phyloP scores from a whole-genome alignment of 2,888 invertebrate genomes.

The Macrophya annulata region DNA sequence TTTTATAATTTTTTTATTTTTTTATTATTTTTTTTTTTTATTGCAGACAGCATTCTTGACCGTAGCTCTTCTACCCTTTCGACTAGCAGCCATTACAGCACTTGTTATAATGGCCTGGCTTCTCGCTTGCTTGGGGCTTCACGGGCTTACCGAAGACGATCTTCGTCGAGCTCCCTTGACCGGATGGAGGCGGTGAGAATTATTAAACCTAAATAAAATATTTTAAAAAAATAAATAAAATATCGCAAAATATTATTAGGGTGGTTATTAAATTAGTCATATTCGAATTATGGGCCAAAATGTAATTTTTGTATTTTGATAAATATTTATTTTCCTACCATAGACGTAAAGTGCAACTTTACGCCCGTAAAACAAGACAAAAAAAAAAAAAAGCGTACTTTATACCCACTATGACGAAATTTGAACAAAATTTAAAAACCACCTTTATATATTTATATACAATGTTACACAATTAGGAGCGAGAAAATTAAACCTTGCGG shows the following conservation, averaged over 20 bases:
- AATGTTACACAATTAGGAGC: not conserved
- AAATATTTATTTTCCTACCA: too few species aligned
- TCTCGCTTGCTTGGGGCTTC: slow-evolving; percentile 91
- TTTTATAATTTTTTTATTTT: not conserved
- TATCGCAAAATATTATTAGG: too few species aligned
- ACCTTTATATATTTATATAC: too few species aligned
- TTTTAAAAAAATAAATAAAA: not conserved
- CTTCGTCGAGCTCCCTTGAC: slow-evolving; percentile 88
- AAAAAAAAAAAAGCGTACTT: too few species aligned
- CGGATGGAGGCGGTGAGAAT: slow-evolving; percentile 93
- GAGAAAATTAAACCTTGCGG: not conserved
- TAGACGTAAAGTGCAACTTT: too few species aligned
- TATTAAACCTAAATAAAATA: not conserved
- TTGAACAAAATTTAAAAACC: too few species aligned
- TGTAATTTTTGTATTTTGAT: too few species aligned
- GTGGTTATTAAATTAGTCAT: too few species aligned
- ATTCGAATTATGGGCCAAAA: too few species aligned
- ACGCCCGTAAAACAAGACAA: too few species aligned
- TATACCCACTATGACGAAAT: too few species aligned
- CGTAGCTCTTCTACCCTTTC: slow-evolving; percentile 90
- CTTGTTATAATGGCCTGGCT: slow-evolving; percentile 92
- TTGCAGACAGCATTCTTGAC: slow-evolving; percentile 94
- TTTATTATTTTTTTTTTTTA: slow-evolving; percentile 66
- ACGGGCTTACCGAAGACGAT: slow-evolving; percentile 91
- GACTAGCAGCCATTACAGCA: slow-evolving; percentile 89